These are phyloP conservation scores for Cyprinodon tularosa DNA, from an alignment of 2,113 vertebrate species.

Conservation along the genomic window DNA sequence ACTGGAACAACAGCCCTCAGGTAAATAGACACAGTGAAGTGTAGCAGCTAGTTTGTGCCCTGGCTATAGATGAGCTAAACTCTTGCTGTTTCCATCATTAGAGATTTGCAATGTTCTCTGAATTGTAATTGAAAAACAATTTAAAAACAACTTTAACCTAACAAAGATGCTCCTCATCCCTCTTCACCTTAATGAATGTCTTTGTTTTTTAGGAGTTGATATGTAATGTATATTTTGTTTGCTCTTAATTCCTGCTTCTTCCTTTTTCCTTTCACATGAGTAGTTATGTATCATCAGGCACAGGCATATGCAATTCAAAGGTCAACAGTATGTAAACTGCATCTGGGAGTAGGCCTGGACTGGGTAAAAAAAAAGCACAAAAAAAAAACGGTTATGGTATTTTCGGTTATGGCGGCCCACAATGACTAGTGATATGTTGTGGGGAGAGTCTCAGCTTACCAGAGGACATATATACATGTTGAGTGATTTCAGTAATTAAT, in stretches of 20 bases:
- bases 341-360: neutral
- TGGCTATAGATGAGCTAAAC: slow-evolving; percentile 31
- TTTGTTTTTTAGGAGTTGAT: neutral
- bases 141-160: neutral
- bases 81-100: neutral
- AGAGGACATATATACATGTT: too few species aligned
- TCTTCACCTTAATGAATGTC: neutral
- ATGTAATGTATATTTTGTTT: neutral
- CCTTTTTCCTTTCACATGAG: too few species aligned
- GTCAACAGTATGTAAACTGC: neutral
- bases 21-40: neutral
- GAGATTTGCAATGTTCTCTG: neutral
- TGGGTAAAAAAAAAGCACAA: too few species aligned
- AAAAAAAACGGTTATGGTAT: too few species aligned
- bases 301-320: neutral
- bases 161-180: neutral
- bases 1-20: neutral
- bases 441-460: too few species aligned
- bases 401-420: too few species aligned
- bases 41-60: neutral
- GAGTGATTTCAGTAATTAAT: too few species aligned
- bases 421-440: too few species aligned
- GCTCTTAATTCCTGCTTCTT: neutral
- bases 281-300: neutral
- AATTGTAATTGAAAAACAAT: neutral